phyloP scores from a whole-genome alignment of 1,140 invertebrate genomes.

The Plodia interpunctella region DNA sequence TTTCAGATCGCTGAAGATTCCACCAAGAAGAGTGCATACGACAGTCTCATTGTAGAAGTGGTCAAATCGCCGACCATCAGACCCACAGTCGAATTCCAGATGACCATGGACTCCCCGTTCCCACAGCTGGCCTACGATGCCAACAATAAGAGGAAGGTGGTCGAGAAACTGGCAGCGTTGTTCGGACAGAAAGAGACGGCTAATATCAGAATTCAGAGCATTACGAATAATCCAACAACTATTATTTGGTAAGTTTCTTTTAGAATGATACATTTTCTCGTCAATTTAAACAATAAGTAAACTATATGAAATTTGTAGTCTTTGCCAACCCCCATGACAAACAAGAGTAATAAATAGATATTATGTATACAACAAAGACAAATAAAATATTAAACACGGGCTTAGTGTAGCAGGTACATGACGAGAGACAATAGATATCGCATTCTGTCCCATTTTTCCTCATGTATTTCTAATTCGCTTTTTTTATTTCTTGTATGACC shows the following conservation, averaged over 20 bases:
- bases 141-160: constrained; percentile 83
- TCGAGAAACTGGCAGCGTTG: constrained; percentile 85
- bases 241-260: constrained; percentile 82
- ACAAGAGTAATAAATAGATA: too few relatives aligned
- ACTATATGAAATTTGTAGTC: too few relatives aligned
- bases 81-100: constrained; percentile 82
- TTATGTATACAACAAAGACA: too few relatives aligned
- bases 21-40: constrained; percentile 83
- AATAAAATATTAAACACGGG: too few relatives aligned
- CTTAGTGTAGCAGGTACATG: too few relatives aligned
- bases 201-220: constrained; percentile 83
- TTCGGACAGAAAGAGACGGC: constrained; percentile 86
- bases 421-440: too few relatives aligned
- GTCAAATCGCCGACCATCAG: constrained; percentile 75
- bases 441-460: too few relatives aligned
- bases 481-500: too few relatives aligned
- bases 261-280: too few relatives aligned
- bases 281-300: too few relatives aligned
- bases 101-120: constrained; percentile 86
- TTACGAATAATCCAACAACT: constrained; percentile 79
- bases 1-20: constrained; percentile 80
- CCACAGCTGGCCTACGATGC: constrained; percentile 84
- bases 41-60: constrained; percentile 88
- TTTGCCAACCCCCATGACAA: too few relatives aligned
- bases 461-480: too few relatives aligned